Conservation (phyloP, 2,797 vertebrate genomes). For the Spea hammondii region DNA sequence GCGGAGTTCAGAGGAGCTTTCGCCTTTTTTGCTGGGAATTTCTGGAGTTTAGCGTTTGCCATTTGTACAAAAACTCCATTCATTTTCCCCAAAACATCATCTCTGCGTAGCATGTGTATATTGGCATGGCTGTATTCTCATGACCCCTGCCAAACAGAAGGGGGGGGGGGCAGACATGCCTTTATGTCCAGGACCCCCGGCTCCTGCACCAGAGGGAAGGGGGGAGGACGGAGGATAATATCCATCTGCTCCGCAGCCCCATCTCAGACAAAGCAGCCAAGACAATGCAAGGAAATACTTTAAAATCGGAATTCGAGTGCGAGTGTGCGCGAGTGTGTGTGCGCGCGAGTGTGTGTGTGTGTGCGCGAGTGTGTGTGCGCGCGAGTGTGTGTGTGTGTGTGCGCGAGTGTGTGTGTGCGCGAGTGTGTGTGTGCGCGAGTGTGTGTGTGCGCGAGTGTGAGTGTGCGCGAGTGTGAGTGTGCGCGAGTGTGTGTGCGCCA, state of each 20-base stretch:
- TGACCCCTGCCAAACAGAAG: not conserved
- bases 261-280: constrained; percentile 59
- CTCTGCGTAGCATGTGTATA: not conserved
- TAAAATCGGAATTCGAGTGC: constrained; percentile 63
- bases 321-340: not conserved
- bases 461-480: not conserved
- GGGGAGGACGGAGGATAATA: constrained; percentile 22
- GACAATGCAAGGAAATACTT: constrained; percentile 68
- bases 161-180: constrained; percentile 24
- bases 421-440: constrained; percentile 46
- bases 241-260: constrained; percentile 66
- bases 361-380: not conserved
- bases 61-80: not conserved
- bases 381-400: not conserved
- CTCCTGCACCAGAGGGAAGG: not conserved
- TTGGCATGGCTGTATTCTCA: not conserved
- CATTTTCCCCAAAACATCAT: not conserved
- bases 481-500: too few relatives aligned
- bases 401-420: too few relatives aligned
- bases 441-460: not conserved
- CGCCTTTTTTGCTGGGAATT: not conserved
- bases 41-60: not conserved
- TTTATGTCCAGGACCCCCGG: not conserved
- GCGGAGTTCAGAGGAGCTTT: too few relatives aligned
- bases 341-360: constrained; percentile 45